Percentiles rank a stretch among this genome's conserved stretches.
Conservation (phyloP, 2,888 invertebrate genomes). For the Rutpela maculata region DNA sequence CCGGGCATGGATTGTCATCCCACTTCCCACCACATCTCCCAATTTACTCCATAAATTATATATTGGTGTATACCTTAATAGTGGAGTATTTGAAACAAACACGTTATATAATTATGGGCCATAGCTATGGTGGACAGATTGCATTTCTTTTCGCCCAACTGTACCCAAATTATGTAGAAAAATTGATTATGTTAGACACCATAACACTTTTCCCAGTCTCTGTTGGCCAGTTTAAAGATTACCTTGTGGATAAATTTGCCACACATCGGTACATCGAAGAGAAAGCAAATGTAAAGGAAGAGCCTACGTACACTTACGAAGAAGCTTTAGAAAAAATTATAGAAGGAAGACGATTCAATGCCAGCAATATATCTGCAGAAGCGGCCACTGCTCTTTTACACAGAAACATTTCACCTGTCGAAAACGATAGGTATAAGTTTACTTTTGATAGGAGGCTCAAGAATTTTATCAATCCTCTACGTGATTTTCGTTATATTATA, state of each 20-base stretch:
- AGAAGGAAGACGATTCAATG: slow-evolving; percentile 68
- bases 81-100: slow-evolving; percentile 62
- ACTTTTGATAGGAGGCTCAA: slow-evolving; percentile 78
- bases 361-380: slow-evolving; percentile 68
- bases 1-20: slow-evolving; percentile 79
- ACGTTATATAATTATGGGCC: slow-evolving; percentile 67
- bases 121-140: slow-evolving; percentile 75
- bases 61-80: slow-evolving; percentile 67
- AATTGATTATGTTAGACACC: slow-evolving; percentile 74
- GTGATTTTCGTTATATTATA: slow-evolving; percentile 63
- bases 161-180: slow-evolving; percentile 72
- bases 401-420: slow-evolving; percentile 72
- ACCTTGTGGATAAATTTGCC: slow-evolving; percentile 70
- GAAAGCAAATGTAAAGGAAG: slow-evolving; percentile 56
- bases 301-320: slow-evolving; percentile 72
- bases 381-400: slow-evolving; percentile 75
- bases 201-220: slow-evolving; percentile 63
- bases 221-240: slow-evolving; percentile 58
- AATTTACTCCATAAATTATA: slow-evolving; percentile 72
- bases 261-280: slow-evolving; percentile 67
- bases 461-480: slow-evolving; percentile 68
- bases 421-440: slow-evolving; percentile 74
- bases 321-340: slow-evolving; percentile 75
- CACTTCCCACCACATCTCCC: slow-evolving; percentile 71
- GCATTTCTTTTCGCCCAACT: slow-evolving; percentile 69